These are phyloP conservation scores for Drosophila niveifrons DNA, from an alignment of 2,888 invertebrate species.

Conservation along the genomic window DNA sequence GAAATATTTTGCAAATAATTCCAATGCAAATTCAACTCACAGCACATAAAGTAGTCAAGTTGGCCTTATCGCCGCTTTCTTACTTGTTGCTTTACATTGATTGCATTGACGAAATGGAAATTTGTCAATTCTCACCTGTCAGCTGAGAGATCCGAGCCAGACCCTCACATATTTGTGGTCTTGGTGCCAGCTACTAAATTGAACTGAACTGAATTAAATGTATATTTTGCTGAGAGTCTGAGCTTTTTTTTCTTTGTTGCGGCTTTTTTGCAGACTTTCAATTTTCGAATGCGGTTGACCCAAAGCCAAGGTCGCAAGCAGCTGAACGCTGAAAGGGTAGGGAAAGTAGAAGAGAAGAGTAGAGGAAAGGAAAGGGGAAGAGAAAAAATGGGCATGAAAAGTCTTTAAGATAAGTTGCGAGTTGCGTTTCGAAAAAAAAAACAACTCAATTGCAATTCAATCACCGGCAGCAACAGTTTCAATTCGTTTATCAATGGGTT, in stretches of 20 bases:
- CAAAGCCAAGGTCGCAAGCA: constrained; percentile 67
- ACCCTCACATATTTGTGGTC: constrained; percentile 62
- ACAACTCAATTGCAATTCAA: constrained; percentile 13
- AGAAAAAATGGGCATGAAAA: constrained; percentile 28
- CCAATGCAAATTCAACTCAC: background rate
- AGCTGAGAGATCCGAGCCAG: constrained; percentile 18
- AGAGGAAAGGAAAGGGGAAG: background rate
- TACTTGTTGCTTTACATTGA: constrained; percentile 59
- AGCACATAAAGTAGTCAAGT: background rate
- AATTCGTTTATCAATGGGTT: background rate
- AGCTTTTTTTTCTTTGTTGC: constrained; percentile 56
- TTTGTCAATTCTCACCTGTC: constrained; percentile 81
- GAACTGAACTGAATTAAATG: constrained; percentile 1
- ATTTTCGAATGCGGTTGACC: constrained; percentile 57
- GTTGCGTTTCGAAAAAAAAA: constrained; percentile 6
- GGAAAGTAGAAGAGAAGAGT: constrained; percentile 36
- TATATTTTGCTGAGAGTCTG: background rate
- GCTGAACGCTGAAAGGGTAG: background rate
- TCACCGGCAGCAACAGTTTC: constrained; percentile 8
- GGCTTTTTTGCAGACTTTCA: constrained; percentile 64
- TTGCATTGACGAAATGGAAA: constrained; percentile 79
- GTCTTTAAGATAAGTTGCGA: constrained; percentile 78
- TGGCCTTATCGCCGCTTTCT: constrained; percentile 12
- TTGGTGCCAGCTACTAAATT: constrained; percentile 11
- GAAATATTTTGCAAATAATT: too few species aligned